A percentile compares a stretch with the other conserved stretches of the same genome.
Conservation (phyloP, 2,888 invertebrate genomes). For the Onthophagus sagittarius region DNA sequence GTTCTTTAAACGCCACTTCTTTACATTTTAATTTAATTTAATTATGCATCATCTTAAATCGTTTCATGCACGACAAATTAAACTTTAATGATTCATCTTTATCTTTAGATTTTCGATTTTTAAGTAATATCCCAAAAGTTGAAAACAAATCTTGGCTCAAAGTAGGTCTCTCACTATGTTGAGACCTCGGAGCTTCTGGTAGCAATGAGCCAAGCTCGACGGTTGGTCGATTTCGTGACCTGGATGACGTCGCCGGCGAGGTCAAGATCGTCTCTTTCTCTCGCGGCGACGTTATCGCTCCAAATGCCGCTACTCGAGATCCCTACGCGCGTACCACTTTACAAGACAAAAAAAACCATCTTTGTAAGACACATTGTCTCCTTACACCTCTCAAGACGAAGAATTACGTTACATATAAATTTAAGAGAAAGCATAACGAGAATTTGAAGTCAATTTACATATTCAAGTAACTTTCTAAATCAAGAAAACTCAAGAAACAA, state of each 20-base stretch:
- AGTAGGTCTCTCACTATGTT: neutral
- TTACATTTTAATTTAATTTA: no score
- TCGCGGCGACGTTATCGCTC: neutral
- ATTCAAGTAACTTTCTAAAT: neutral
- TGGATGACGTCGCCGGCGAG: slow-evolving; percentile 26
- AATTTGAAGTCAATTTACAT: neutral
- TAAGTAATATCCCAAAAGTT: neutral
- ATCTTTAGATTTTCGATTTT: no score
- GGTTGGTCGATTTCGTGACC: slow-evolving; percentile 27
- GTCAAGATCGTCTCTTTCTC: slow-evolving; percentile 17
- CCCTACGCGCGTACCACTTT: neutral
- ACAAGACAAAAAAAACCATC: neutral
- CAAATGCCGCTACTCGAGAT: neutral
- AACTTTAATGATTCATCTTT: no score
- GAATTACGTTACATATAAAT: no score
- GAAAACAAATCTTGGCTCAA: neutral
- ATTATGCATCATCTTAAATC: no score
- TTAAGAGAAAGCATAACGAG: neutral
- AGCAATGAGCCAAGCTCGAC: neutral
- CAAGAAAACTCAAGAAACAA: no score
- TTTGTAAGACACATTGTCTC: neutral
- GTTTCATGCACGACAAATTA: no score
- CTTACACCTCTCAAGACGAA: neutral
- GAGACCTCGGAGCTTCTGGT: neutral
- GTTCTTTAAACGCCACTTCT: no score